phyloP scores from a whole-genome alignment of 2,797 vertebrate species.

The Sparidentex hasta region DNA sequence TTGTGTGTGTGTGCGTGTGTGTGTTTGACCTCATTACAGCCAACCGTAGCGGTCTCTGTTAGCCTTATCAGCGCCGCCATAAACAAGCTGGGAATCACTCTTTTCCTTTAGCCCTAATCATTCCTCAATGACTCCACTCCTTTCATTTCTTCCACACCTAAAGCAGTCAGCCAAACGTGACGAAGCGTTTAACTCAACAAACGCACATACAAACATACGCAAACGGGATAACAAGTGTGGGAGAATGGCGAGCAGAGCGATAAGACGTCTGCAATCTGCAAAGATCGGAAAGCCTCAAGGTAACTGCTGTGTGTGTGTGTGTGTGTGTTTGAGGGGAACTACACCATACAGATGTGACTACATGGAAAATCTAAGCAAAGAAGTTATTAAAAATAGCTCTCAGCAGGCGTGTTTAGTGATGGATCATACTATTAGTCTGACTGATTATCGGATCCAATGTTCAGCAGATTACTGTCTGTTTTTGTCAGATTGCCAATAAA shows the following conservation, averaged over 20 bases:
- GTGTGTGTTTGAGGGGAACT: conserved; percentile 8
- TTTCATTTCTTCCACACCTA: conserved; percentile 57
- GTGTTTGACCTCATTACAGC: conserved; percentile 50
- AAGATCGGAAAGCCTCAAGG: conserved; percentile 28
- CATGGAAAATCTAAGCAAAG: background rate
- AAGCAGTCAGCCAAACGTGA: conserved; percentile 55
- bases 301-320: conserved; percentile 8
- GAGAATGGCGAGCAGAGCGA: conserved; percentile 56
- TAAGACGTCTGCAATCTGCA: conserved; percentile 50
- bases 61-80: conserved; percentile 71
- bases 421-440: no score
- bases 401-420: background rate
- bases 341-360: conserved; percentile 12
- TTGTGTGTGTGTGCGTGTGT: conserved; percentile 25
- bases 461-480: no score
- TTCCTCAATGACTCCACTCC: conserved; percentile 52
- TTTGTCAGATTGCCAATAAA: no score
- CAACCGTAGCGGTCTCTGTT: conserved; percentile 63
- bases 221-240: conserved; percentile 52
- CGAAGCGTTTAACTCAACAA: conserved; percentile 51
- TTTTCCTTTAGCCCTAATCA: conserved; percentile 61
- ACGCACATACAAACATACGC: conserved; percentile 28
- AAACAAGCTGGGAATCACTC: conserved; percentile 69
- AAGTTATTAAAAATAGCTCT: background rate
- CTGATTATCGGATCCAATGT: no score